Evolutionary conservation across 2,797 vertebrate species (phyloP), one percentile per base, ranked within the genome.

Genomic region (Glyptemys insculpta): DNA sequence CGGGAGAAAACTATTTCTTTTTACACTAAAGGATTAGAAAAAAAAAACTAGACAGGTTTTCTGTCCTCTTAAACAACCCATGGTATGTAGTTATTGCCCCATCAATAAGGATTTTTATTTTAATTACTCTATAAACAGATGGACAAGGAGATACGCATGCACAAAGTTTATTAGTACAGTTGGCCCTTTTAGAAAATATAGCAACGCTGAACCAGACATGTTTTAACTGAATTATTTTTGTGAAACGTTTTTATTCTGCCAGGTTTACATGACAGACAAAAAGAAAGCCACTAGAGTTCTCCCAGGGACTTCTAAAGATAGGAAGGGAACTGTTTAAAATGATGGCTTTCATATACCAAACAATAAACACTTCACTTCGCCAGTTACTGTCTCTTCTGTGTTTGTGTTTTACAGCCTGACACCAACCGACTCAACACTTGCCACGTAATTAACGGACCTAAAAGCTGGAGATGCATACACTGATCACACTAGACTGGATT

Each of bases 401-500:
- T 97, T 97, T 96, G 94, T 96, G 92, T 95, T 97, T 95, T 96
- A 97, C 95, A 96, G 96, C 88, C 88, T 95, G 96, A 97, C 96
- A 97, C 90, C 72, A 23, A 91, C 93, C 97, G 95, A 83, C 92
- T 93, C 96, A 97, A 97, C 97, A 97, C 95, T 97, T 97, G 97
- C 97, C 97, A 96, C 94, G 96, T 97, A 97, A 97, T 97, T 98
- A 98, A 97, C 88, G 93, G 94, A 93, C 91, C 88, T 83, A 92
- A 94, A 92, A 95, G 95, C 91, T 97, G 94, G 96, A 97, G 96
- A 97, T 98, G 92, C 90, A 8, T 95, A 96, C 96, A 97, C 92
- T 97, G 96, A 98, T 97, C 97, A 97, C 94, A 94, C 91, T 97
- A 96, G 93, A 95, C 93, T 91, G 97, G 96, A 98, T 98, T 97